Evolutionary conservation across 2,888 invertebrate species (phyloP).

Genomic region (Microplitis manilae): DNA sequence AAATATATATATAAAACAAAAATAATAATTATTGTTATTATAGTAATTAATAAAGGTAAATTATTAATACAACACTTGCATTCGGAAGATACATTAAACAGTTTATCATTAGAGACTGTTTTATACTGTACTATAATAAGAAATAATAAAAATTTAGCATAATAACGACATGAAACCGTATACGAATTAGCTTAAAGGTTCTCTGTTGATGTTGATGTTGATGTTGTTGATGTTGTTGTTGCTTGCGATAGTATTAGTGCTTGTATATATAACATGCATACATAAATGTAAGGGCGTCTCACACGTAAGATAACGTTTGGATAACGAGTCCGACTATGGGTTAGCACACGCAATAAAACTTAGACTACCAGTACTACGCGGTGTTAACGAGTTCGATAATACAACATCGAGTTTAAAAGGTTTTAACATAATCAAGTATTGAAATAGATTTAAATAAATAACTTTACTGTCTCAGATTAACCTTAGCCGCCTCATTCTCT

Average conservation of each 20-base stretch:
- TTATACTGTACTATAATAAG: not conserved
- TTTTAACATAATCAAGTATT: constrained; percentile 30
- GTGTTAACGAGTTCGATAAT: constrained; percentile 45
- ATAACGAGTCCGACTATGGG: constrained; percentile 16
- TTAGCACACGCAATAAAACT: constrained; percentile 36
- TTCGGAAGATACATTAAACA: not conserved
- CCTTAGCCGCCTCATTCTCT: constrained; percentile 28
- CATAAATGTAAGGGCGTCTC: constrained; percentile 11
- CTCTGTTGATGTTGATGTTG: not conserved
- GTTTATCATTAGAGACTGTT: not conserved
- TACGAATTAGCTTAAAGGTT: constrained; percentile 24
- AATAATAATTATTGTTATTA: not conserved
- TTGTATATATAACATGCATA: not conserved
- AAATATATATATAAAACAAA: not conserved
- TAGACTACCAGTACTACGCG: constrained; percentile 38
- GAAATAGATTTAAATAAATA: constrained; percentile 13
- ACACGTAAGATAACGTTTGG: constrained; percentile 17
- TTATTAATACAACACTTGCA: not conserved
- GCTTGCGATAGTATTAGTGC: not conserved
- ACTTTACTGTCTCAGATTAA: constrained; percentile 19
- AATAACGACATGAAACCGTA: constrained; percentile 8
- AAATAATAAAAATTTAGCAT: constrained; percentile 11
- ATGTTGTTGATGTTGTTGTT: too few relatives aligned
- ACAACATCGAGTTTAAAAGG: not conserved
- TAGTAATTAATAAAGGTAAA: not conserved